Percentiles rank a stretch among this genome's conserved stretches.
phyloP scores from a whole-genome alignment of 1,140 invertebrate genomes.

The Drosophila sturtevanti region DNA sequence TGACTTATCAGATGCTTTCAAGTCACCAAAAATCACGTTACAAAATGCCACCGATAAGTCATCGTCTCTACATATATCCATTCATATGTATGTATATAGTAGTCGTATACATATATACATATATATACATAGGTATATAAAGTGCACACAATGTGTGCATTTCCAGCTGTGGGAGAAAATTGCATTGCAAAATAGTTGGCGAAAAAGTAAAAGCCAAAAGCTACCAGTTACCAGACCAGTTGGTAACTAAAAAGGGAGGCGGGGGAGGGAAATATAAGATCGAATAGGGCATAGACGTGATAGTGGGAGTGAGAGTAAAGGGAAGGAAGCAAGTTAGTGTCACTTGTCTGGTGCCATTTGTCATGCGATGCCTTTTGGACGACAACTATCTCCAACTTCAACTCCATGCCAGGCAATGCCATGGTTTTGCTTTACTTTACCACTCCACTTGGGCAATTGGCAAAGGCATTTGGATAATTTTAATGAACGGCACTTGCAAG shows the following conservation, averaged over 20 bases:
- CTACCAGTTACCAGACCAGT: background rate
- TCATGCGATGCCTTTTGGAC: constrained; percentile 54
- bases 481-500: constrained; percentile 68
- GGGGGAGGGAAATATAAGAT: background rate
- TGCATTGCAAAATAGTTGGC: constrained; percentile 45
- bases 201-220: constrained; percentile 37
- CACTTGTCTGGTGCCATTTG: constrained; percentile 68
- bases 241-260: background rate
- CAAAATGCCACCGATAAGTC: constrained; percentile 59
- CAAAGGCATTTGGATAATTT: constrained; percentile 60
- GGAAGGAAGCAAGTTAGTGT: constrained; percentile 28
- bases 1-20: constrained; percentile 37
- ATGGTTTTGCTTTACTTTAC: background rate
- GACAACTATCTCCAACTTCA: background rate
- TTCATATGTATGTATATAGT: background rate
- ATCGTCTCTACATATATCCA: background rate
- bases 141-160: background rate
- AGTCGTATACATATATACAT: background rate
- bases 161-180: constrained; percentile 24
- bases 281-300: background rate
- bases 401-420: background rate
- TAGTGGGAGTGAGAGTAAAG: background rate
- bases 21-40: constrained; percentile 59
- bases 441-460: constrained; percentile 38
- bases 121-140: background rate